A percentile compares a stretch with the other conserved stretches of the same genome.
Evolutionary conservation across 2,888 invertebrate species (phyloP).

Genomic region (Mechanitis mazaeus): DNA sequence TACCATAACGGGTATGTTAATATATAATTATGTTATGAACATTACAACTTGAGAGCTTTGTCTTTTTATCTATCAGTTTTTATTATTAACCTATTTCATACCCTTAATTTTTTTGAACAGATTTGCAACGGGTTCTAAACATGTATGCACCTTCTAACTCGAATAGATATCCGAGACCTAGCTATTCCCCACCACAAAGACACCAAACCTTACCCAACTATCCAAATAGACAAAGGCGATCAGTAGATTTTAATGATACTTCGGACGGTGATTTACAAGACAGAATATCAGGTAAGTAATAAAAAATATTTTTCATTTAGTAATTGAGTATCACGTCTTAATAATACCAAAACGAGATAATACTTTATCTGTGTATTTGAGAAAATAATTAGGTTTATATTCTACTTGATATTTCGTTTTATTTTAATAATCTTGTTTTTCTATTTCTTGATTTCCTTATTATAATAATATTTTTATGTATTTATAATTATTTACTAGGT

Average conservation of each 20-base stretch:
- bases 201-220: constrained; percentile 14
- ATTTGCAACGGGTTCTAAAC: constrained; percentile 34
- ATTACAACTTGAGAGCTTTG: neutral
- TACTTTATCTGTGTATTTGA: neutral
- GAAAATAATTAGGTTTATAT: constrained; percentile 2
- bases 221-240: constrained; percentile 21
- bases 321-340: constrained; percentile 1
- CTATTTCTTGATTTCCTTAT: constrained; percentile 7
- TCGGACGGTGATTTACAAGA: constrained; percentile 35
- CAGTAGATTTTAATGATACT: constrained; percentile 23
- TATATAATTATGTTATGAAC: constrained; percentile 1
- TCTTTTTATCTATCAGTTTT: constrained; percentile 3
- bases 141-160: constrained; percentile 25
- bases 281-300: constrained; percentile 43
- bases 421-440: neutral
- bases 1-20: constrained; percentile 52
- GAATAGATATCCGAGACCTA: constrained; percentile 7
- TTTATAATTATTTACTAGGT: constrained; percentile 37
- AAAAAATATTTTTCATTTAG: too few relatives aligned
- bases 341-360: too few relatives aligned
- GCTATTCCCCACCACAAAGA: constrained; percentile 10
- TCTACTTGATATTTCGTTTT: neutral
- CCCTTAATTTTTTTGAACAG: constrained; percentile 23
- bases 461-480: neutral
- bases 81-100: neutral